Base-by-base conservation (phyloP, 2,113 vertebrate genomes). In the Plecotus auritus region DNA sequence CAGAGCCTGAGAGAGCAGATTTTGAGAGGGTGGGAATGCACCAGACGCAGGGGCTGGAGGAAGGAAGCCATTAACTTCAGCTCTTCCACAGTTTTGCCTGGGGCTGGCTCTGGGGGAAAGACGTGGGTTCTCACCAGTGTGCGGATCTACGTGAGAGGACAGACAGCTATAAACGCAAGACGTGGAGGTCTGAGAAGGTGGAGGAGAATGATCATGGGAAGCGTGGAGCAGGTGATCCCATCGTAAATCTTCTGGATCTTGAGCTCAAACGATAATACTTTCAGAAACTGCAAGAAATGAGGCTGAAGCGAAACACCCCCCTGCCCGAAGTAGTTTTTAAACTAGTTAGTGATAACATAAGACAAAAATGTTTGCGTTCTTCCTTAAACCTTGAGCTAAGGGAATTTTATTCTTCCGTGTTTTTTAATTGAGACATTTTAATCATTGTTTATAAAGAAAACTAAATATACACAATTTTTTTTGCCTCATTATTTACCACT, bases 71-170 rank as follows among this genome's bases (percentile, higher is more conserved):
- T 87, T 45, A 85, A 42, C 47, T 51, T n/a, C 51, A 74, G 77
- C 40, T 95, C 85, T 83, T 9, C 4, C 42, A 72, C 84, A 90
- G 5, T 93, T 93, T 85, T 90, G 90, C 92, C 93, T 92, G 67
- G 77, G 91, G 93, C 95, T 97, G 85, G 70, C 83, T 92, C 95
- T 89, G 35, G 85, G 90, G 92, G 28, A 81, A 76, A 96, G 56
- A 42, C 51, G 14, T 0, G 73, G 83, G 64, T 83, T 93, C 84
- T 95, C 88, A 74, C 23, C 4, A 9, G 67, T 26, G 37, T 74
- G 51, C 30, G 85, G 93, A 80, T 83, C 72, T 42, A 2, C 67
- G 28, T 11, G 69, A 61, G 54, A 81, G 87, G 76, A 69, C 51
- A 88, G 64, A 61, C 66, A 73, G n/a, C 81, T 59, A 59, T 2